Evolutionary conservation across 2,888 invertebrate species (phyloP).

Genomic region (Chalcosyrphus nemorum): DNA sequence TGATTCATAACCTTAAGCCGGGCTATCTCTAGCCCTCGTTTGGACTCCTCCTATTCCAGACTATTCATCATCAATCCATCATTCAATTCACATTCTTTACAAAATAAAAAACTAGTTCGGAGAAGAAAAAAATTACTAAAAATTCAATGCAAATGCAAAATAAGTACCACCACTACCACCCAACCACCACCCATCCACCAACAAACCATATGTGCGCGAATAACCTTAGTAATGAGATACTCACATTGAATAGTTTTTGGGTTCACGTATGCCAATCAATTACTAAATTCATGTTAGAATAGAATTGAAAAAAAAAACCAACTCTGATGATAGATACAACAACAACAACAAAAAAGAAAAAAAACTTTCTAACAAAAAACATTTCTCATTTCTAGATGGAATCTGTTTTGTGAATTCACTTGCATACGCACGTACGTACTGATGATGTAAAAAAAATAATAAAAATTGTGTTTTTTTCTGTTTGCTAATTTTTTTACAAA

Average conservation of each 20-base stretch:
- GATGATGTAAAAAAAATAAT: conserved; percentile 70
- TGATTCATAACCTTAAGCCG: conserved; percentile 13
- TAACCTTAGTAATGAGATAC: conserved; percentile 68
- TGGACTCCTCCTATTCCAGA: conserved; percentile 22
- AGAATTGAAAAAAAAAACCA: conserved; percentile 59
- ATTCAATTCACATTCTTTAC: conserved; percentile 59
- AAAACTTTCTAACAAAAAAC: conserved; percentile 70
- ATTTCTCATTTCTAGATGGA: conserved; percentile 73
- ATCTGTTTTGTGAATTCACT: conserved; percentile 73
- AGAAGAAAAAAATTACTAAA: conserved; percentile 40
- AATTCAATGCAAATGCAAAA: conserved; percentile 54
- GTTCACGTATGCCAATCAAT: conserved; percentile 72
- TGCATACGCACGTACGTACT: conserved; percentile 72
- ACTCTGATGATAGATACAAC: conserved; percentile 61
- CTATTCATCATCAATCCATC: conserved; percentile 64
- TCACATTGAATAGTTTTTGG: conserved; percentile 71
- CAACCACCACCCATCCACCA: not conserved
- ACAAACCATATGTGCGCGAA: conserved; percentile 53
- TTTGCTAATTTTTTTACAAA: conserved; percentile 46
- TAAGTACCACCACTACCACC: conserved; percentile 32
- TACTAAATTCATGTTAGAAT: conserved; percentile 72
- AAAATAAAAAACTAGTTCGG: conserved; percentile 18
- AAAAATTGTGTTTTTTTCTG: conserved; percentile 54
- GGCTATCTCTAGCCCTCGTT: not conserved
- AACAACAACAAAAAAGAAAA: no score